Evolutionary conservation across 2,888 invertebrate genomes (phyloP).

Genomic region (Amphipyra tragopoginis): DNA sequence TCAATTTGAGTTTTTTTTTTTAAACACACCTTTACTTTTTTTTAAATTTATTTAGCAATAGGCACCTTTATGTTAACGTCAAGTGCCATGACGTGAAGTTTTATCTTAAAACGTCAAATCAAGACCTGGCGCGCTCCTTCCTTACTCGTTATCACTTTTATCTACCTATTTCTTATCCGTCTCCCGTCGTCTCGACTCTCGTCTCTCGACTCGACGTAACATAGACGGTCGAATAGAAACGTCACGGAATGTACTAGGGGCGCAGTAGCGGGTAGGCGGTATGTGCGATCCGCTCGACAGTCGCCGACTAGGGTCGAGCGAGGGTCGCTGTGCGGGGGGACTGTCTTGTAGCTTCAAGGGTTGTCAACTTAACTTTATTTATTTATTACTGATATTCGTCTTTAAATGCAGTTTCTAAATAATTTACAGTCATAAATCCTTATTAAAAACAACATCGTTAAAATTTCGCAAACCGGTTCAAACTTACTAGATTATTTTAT

Average conservation of each 20-base stretch:
- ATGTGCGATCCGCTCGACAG: slow-evolving; percentile 61
- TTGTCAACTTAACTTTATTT: slow-evolving; percentile 30
- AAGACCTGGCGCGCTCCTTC: slow-evolving; percentile 4
- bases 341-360: slow-evolving; percentile 57
- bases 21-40: too few species aligned
- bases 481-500: too few species aligned
- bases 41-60: background rate
- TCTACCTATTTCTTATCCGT: too few species aligned
- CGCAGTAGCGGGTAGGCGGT: slow-evolving; percentile 67
- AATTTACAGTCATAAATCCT: background rate
- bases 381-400: background rate
- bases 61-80: background rate
- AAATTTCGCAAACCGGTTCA: background rate
- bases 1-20: too few species aligned
- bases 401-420: too few species aligned
- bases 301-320: slow-evolving; percentile 59
- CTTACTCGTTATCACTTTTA: background rate
- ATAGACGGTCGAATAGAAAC: slow-evolving; percentile 68
- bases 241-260: slow-evolving; percentile 77
- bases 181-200: slow-evolving; percentile 3
- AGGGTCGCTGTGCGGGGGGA: slow-evolving; percentile 65
- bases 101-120: slow-evolving; percentile 11
- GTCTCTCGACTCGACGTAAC: slow-evolving; percentile 20
- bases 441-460: background rate
- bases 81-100: too few species aligned